Conservation (phyloP, 2,888 invertebrate species). For the Lingula anatina region DNA sequence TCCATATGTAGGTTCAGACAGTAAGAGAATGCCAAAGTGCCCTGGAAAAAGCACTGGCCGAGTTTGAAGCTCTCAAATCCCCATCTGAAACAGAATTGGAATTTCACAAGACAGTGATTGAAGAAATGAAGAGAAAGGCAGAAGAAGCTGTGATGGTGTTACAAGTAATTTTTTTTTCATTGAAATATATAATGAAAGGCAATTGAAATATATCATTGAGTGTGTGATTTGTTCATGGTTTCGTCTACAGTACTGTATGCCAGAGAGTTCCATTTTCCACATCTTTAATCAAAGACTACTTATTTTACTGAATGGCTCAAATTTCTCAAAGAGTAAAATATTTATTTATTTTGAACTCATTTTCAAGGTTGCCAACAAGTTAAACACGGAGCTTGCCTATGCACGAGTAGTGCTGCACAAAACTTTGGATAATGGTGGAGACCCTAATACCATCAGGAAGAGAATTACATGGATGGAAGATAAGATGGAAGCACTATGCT, state of each 20-base stretch:
- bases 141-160: slow-evolving; percentile 32
- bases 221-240: not conserved
- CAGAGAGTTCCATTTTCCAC: too few relatives aligned
- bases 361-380: slow-evolving; percentile 34
- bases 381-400: slow-evolving; percentile 37
- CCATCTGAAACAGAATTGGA: slow-evolving; percentile 24
- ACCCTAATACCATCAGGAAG: slow-evolving; percentile 34
- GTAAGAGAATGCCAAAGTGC: slow-evolving; percentile 30
- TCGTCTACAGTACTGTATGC: too few relatives aligned
- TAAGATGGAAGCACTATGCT: slow-evolving; percentile 36
- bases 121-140: slow-evolving; percentile 5
- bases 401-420: slow-evolving; percentile 33
- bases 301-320: too few relatives aligned
- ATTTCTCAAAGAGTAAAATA: too few relatives aligned
- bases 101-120: not conserved
- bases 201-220: not conserved
- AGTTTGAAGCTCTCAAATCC: slow-evolving; percentile 29
- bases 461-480: slow-evolving; percentile 46
- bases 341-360: too few relatives aligned
- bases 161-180: slow-evolving; percentile 23
- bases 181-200: too few relatives aligned
- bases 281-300: too few relatives aligned
- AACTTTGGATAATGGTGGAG: slow-evolving; percentile 27
- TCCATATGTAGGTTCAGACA: slow-evolving; percentile 21
- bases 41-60: slow-evolving; percentile 22